These are phyloP conservation scores for Probosciger aterrimus DNA, from an alignment of 2,113 vertebrate species.

Conservation along the genomic window DNA sequence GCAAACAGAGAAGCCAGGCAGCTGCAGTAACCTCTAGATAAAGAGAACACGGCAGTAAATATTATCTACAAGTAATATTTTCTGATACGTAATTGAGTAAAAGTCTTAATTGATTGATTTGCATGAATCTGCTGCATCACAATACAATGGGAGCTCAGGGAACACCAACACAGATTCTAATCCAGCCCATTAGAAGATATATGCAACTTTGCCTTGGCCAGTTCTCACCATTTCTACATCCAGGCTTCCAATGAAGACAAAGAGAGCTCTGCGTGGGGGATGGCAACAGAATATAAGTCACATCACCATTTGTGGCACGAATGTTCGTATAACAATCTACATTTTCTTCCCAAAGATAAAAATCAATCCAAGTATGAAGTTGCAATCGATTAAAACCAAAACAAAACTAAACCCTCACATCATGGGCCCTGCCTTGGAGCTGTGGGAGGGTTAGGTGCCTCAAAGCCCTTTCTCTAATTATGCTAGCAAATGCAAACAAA, in stretches of 20 bases:
- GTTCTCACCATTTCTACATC: background rate
- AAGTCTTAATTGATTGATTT: background rate
- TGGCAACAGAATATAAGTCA: slow-evolving; percentile 6
- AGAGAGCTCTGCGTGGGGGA: background rate
- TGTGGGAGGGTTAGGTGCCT: background rate
- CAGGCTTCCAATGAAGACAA: background rate
- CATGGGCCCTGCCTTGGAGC: background rate
- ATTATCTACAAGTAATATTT: background rate
- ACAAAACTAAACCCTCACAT: background rate
- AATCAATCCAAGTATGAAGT: slow-evolving; percentile 9
- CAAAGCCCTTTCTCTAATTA: background rate
- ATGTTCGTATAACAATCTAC: background rate
- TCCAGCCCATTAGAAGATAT: background rate
- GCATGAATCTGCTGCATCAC: background rate
- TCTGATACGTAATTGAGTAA: background rate
- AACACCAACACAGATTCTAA: background rate
- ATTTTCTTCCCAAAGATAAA: slow-evolving; percentile 44
- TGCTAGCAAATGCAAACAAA: background rate
- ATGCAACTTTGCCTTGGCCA: background rate
- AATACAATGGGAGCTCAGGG: background rate
- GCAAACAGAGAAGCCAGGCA: background rate
- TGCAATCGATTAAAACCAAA: background rate
- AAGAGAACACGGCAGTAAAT: background rate
- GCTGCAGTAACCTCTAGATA: background rate
- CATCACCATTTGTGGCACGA: background rate